These are phyloP conservation scores for Mormyrops attenuatus DNA, from an alignment of 2,797 vertebrate species.

Conservation along the genomic window DNA sequence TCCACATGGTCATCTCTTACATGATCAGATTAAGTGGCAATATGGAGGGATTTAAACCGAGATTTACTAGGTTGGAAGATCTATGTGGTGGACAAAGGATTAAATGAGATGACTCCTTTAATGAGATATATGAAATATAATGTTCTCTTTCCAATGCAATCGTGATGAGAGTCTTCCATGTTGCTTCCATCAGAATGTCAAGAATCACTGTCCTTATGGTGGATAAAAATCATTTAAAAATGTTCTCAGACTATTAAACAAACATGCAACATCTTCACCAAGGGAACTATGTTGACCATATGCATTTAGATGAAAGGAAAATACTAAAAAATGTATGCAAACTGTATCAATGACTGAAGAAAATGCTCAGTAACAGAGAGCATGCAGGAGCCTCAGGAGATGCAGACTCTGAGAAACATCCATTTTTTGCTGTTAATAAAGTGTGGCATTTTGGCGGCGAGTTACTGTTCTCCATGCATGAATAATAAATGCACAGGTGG, in stretches of 20 bases:
- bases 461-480: constrained; percentile 63
- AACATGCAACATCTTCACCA: neutral
- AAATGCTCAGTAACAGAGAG: neutral
- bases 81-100: constrained; percentile 30
- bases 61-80: constrained; percentile 22
- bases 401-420: constrained; percentile 15
- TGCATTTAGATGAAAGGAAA: neutral
- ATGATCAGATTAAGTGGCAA: constrained; percentile 9
- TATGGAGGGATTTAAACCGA: constrained; percentile 12
- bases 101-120: constrained; percentile 36
- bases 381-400: neutral
- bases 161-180: neutral
- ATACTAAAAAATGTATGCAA: neutral
- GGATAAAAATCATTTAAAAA: neutral
- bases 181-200: neutral
- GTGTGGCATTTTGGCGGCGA: constrained; percentile 70
- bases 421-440: constrained; percentile 51
- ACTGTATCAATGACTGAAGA: neutral
- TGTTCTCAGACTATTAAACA: neutral
- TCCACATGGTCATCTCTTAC: constrained; percentile 19
- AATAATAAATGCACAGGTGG: constrained; percentile 72
- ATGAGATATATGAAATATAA: constrained; percentile 29
- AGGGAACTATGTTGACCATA: neutral
- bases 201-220: neutral
- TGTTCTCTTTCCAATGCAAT: neutral